phyloP scores from a whole-genome alignment of 2,797 vertebrate species.

The Dendrocincla tyrannina region DNA sequence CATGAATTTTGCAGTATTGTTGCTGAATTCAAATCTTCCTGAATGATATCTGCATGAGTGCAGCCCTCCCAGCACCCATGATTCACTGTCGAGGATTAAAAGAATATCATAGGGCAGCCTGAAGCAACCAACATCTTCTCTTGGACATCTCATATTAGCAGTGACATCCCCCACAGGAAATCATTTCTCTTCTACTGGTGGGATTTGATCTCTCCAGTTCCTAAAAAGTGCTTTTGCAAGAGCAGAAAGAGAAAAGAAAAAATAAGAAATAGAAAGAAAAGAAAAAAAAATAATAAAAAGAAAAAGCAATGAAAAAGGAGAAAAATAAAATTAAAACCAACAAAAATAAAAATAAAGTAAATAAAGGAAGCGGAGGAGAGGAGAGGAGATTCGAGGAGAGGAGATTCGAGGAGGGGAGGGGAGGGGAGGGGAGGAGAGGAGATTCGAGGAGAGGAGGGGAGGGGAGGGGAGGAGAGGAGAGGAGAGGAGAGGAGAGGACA shows the following conservation, averaged over 20 bases:
- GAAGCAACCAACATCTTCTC: slow-evolving; percentile 26
- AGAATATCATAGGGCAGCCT: background rate
- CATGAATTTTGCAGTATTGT: background rate
- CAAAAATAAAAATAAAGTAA: background rate
- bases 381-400: too few species aligned
- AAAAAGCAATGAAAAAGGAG: too few species aligned
- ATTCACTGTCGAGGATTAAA: background rate
- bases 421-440: fast-evolving
- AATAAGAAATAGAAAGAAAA: too few species aligned
- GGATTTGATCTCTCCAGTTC: background rate
- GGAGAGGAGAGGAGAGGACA: too few species aligned
- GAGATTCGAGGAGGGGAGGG: fast-evolving
- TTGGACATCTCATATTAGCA: background rate
- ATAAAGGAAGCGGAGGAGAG: too few species aligned
- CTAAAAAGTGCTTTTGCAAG: background rate
- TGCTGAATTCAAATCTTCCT: background rate
- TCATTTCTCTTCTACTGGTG: background rate
- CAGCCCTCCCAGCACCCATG: background rate
- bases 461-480: background rate
- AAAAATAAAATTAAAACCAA: background rate
- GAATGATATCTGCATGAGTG: background rate
- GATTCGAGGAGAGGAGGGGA: fast-evolving
- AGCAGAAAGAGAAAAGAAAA: background rate
- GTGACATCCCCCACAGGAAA: slow-evolving; percentile 12
- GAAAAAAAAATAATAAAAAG: fast-evolving